phyloP scores from a whole-genome alignment of 2,888 invertebrate genomes.

The Torymus auratus region DNA sequence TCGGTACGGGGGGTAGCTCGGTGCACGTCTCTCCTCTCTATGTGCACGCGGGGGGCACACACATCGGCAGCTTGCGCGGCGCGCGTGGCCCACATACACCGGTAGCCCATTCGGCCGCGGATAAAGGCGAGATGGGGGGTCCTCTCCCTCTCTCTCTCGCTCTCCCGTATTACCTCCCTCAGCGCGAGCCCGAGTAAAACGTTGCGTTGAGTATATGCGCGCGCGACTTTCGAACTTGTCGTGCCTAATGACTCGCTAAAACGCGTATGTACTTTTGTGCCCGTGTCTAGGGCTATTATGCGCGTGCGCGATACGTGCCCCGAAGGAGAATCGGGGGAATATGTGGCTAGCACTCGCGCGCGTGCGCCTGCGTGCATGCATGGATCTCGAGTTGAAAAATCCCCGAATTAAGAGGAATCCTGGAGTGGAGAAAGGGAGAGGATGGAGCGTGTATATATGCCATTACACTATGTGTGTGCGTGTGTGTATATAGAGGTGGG shows the following conservation, averaged over 20 bases:
- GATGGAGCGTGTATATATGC: neutral
- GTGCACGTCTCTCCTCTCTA: neutral
- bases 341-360: neutral
- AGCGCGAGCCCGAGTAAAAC: slow-evolving; percentile 7
- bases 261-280: slow-evolving; percentile 16
- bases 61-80: neutral
- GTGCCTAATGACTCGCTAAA: slow-evolving; percentile 58
- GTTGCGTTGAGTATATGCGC: neutral
- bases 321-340: neutral
- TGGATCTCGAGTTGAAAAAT: slow-evolving; percentile 46
- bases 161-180: slow-evolving; percentile 11
- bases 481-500: neutral
- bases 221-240: slow-evolving; percentile 1
- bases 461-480: neutral
- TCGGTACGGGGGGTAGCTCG: slow-evolving; percentile 21
- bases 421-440: slow-evolving; percentile 11
- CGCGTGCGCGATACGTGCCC: slow-evolving; percentile 1
- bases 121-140: slow-evolving; percentile 76
- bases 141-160: slow-evolving; percentile 21
- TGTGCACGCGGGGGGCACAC: neutral
- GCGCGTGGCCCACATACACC: slow-evolving; percentile 40
- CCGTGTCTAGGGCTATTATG: slow-evolving; percentile 20
- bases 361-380: neutral
- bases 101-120: slow-evolving; percentile 65
- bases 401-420: slow-evolving; percentile 40